phyloP scores from a whole-genome alignment of 2,888 invertebrate genomes.

The Xiphydria camelus region DNA sequence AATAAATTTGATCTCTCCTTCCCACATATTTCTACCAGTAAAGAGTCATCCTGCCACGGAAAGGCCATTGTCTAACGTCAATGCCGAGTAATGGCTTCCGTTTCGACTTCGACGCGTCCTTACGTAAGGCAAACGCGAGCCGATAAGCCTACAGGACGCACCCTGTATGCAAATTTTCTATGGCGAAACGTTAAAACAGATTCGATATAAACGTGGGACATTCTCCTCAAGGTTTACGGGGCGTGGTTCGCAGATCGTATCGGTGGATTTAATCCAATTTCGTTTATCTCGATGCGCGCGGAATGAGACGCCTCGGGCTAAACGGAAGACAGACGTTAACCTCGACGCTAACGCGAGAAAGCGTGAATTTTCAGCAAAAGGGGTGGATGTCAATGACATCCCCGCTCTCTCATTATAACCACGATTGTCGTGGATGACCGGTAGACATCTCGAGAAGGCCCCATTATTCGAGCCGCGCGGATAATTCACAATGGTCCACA shows the following conservation, averaged over 20 bases:
- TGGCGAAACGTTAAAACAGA: neutral
- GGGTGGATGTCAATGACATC: no score
- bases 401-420: no score
- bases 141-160: neutral
- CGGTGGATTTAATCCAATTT: neutral
- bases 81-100: neutral
- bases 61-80: neutral
- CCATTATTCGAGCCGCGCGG: conserved; percentile 21
- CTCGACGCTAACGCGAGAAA: no score
- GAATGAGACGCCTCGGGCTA: neutral
- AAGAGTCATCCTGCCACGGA: neutral
- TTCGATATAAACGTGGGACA: neutral
- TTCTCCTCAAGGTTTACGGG: neutral
- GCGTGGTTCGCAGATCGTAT: neutral
- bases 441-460: no score
- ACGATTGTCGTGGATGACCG: no score
- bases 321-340: neutral
- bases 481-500: conserved; percentile 43
- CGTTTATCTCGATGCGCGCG: neutral
- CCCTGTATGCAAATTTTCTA: neutral
- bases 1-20: no score
- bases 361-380: no score
- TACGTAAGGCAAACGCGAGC: neutral
- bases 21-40: no score
- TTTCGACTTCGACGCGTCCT: neutral